These are phyloP conservation scores for Drosophila paranaensis DNA, from an alignment of 2,888 invertebrate species.

Conservation along the genomic window DNA sequence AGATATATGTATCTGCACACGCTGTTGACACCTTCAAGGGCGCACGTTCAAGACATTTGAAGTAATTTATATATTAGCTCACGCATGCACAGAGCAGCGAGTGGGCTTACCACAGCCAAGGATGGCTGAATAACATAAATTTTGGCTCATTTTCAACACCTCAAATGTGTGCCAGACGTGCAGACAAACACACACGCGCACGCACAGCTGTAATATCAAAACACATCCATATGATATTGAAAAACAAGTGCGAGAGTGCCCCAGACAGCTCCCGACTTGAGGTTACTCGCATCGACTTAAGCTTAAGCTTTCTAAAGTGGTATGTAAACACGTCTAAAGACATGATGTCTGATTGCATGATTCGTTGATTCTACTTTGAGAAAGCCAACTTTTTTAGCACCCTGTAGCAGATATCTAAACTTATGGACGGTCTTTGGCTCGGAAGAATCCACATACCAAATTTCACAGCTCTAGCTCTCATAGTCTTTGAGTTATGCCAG, in stretches of 20 bases:
- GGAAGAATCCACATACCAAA: neutral
- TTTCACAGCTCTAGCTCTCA: neutral
- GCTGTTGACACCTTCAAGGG: slow-evolving; percentile 48
- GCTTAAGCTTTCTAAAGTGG: neutral
- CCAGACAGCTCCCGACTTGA: slow-evolving; percentile 1
- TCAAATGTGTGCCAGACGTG: slow-evolving; percentile 45
- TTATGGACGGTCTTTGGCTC: too few relatives aligned
- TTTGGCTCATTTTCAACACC: slow-evolving; percentile 67
- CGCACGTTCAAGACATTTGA: slow-evolving; percentile 54
- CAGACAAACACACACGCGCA: slow-evolving; percentile 4
- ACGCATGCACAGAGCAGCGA: slow-evolving; percentile 8
- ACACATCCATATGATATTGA: slow-evolving; percentile 28
- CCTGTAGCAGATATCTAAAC: neutral
- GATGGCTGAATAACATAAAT: slow-evolving; percentile 53
- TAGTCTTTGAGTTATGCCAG: neutral
- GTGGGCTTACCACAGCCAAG: slow-evolving; percentile 7
- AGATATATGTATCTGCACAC: neutral
- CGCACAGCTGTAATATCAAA: slow-evolving; percentile 35
- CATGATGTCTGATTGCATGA: neutral
- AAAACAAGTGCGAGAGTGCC: slow-evolving; percentile 14
- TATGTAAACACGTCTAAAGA: neutral
- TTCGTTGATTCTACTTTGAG: too few relatives aligned
- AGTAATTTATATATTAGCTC: slow-evolving; percentile 54
- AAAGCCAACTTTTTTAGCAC: neutral
- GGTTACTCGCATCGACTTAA: neutral